phyloP scores from a whole-genome alignment of 2,888 invertebrate genomes.

The Protonemura montana region DNA sequence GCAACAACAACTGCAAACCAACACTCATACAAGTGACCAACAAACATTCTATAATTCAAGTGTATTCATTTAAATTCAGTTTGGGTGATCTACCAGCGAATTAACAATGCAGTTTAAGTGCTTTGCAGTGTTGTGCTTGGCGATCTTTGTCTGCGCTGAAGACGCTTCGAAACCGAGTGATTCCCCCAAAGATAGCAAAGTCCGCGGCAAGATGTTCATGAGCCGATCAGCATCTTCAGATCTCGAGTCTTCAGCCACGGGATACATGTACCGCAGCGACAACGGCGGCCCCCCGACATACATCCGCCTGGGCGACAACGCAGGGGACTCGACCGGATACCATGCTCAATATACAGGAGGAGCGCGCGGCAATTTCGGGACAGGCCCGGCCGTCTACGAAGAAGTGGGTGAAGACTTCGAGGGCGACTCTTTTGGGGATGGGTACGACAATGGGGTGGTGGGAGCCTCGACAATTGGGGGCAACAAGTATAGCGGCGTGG shows the following conservation, averaged over 20 bases:
- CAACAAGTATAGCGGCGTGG: conserved; percentile 15
- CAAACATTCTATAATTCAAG: neutral
- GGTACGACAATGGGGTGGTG: conserved; percentile 23
- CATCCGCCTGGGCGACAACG: conserved; percentile 61
- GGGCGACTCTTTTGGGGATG: conserved; percentile 15
- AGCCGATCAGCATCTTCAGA: conserved; percentile 66
- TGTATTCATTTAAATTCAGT: neutral
- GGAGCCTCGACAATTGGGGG: conserved; percentile 26
- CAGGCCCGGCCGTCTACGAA: conserved; percentile 1
- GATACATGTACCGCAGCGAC: conserved; percentile 62
- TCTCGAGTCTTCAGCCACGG: conserved; percentile 67
- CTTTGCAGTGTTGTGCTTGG: conserved; percentile 23
- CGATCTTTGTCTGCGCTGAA: neutral
- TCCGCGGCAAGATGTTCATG: conserved; percentile 61
- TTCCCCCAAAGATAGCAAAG: conserved; percentile 2
- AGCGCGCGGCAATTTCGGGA: neutral
- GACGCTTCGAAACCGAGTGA: neutral
- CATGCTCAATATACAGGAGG: conserved; percentile 17
- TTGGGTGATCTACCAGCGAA: neutral
- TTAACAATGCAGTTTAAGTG: neutral
- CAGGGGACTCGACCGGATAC: conserved; percentile 51
- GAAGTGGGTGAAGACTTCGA: conserved; percentile 16
- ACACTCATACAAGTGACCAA: neutral
- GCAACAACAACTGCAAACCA: neutral
- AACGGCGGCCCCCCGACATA: conserved; percentile 62